Percentiles rank a stretch among this genome's conserved stretches.
Conservation (phyloP, 2,888 invertebrate genomes). For the Metellina segmentata region DNA sequence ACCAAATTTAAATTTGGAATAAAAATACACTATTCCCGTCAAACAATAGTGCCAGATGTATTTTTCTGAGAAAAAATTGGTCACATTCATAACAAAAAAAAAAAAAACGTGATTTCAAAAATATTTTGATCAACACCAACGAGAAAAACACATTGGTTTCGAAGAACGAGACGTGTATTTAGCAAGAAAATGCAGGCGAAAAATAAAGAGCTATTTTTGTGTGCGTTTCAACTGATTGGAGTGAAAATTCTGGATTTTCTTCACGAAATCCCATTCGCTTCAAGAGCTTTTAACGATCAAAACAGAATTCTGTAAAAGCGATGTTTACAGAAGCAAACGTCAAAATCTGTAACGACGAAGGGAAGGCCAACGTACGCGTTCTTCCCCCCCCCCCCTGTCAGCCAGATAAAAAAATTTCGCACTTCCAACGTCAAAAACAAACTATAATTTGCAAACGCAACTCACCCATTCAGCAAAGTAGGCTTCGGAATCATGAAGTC, state of each 20-base stretch:
- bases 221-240: too few relatives aligned
- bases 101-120: too few relatives aligned
- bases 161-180: too few relatives aligned
- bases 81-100: too few relatives aligned
- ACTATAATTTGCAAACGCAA: not conserved
- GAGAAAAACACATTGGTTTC: too few relatives aligned
- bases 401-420: not conserved
- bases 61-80: too few relatives aligned
- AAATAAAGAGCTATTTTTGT: too few relatives aligned
- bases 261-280: not conserved
- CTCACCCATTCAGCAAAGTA: constrained; percentile 51
- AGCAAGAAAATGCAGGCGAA: too few relatives aligned
- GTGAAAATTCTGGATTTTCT: not conserved
- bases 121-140: too few relatives aligned
- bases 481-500: constrained; percentile 53
- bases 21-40: too few relatives aligned
- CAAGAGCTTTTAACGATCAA: not conserved
- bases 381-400: constrained; percentile 23
- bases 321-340: constrained; percentile 47
- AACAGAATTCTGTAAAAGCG: constrained; percentile 9
- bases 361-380: constrained; percentile 55
- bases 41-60: too few relatives aligned
- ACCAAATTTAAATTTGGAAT: too few relatives aligned
- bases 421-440: not conserved
- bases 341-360: not conserved